These are phyloP conservation scores for Alviniconcha strummeri DNA, from an alignment of 2,888 invertebrate genomes.

Conservation along the genomic window DNA sequence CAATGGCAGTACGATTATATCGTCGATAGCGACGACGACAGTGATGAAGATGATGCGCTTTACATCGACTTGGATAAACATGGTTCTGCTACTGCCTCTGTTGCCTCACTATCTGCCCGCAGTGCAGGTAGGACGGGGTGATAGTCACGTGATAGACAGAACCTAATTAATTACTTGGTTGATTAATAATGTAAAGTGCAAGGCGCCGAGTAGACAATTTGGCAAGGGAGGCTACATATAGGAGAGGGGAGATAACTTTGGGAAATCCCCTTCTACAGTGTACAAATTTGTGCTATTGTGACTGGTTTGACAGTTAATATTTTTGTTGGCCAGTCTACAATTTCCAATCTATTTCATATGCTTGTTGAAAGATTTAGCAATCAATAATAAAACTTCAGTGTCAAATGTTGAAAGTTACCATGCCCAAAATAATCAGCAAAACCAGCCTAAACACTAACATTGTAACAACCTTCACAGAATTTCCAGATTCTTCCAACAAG, in stretches of 20 bases:
- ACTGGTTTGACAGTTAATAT: no score
- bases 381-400: no score
- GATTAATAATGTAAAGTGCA: not conserved
- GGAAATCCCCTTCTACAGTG: no score
- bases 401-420: no score
- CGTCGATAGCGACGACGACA: constrained; percentile 45
- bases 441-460: no score
- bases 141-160: not conserved
- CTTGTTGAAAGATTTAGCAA: no score
- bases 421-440: no score
- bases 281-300: not conserved
- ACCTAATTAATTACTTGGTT: not conserved
- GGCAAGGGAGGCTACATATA: not conserved
- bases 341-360: no score
- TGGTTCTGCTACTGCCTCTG: constrained; percentile 21
- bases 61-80: constrained; percentile 30
- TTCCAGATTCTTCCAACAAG: no score
- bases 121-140: constrained; percentile 16
- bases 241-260: no score
- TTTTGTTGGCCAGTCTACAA: no score
- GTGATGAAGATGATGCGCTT: constrained; percentile 45
- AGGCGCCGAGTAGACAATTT: not conserved
- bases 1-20: constrained; percentile 29
- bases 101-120: constrained; percentile 14
- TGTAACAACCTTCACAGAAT: no score